Base-by-base conservation (phyloP, 2,113 vertebrate genomes). In the Rutilus rutilus region DNA sequence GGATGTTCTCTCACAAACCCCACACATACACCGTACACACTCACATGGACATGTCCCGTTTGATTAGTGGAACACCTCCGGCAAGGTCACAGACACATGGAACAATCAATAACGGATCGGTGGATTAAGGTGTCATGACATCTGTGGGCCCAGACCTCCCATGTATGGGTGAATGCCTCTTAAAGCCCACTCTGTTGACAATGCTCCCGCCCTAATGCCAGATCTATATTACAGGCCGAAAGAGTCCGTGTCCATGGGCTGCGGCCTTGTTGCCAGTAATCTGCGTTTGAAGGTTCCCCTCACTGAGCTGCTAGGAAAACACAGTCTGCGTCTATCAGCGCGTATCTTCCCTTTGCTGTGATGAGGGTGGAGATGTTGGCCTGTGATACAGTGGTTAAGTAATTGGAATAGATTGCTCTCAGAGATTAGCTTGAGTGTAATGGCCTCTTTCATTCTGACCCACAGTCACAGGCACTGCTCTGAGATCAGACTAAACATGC, bases 101-200 rank as follows among this genome's bases (percentile, higher is more conserved):
- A 94, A 92, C 93, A 93, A 94, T 95, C 92, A 88, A 93, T 95
- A 92, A 88, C 84, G 90, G 89, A 93, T 91, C 85, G 90, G 90
- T 92, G 92, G 92, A 95, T 93, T 88, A 92, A 94, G 93, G 93
- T 92, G 93, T 92, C 90, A 90, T 91, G 91, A 90, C 91, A 91
- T 93, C 89, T 92, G 91, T 87, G 90, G 79, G 87, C 80, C 85
- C 91, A 89, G 90, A 91, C 89, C 91, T 89, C 67, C 82, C 87
- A 86, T 71, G 45, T 89, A 89, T 84, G 90, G 90, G 69, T 92
- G 88, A 86, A 87, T 94, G 90, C 92, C 90, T 91, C 86, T 54
- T 86, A 84, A 92, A 85, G 86, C 85, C 83, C 50, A 81, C 69
- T 57, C 85, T 64, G 78, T 85, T 86, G 88, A 81, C 87, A 87